Evolutionary conservation across 2,888 invertebrate genomes (phyloP), one percentile per base, ranked within the genome.

Genomic region (Xestoiulus laeticollis): DNA sequence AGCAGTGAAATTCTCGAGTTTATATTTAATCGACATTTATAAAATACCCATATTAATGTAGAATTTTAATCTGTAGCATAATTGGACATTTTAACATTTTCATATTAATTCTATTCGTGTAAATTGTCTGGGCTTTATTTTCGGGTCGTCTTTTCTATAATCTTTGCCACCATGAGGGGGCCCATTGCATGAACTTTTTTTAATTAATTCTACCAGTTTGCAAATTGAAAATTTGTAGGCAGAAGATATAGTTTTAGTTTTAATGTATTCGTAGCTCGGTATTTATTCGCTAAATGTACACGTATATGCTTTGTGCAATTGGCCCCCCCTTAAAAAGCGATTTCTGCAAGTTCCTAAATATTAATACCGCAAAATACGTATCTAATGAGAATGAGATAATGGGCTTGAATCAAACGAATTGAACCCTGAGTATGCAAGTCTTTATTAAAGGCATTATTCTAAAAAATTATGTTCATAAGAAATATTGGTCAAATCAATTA

Each of bases 321-420:
- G 68, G 26, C 68, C 12, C 68, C 68, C 68, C 53, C 19, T 2
- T 68, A 22, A 68, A 12, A 22, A 12, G 68, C 26, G 68, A 22
- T 68, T 68, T 68, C 68, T 68, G 26, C 68, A 68, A 68, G 68
- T 68, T 68, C 68, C 68, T 68, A 68, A 68, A 68, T 68, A 26
- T 26, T 68, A 68, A 68, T 68, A 68, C 68, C 68, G 68, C 26
- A 26, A 68, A 68, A 68, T 68, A 68, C 68, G 68, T 68, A 68
- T 68, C 68, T 68, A 68, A 10, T 26, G 68, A 68, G 68, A 8
- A 68, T n/a, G 26, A 68, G 68, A 68, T 68, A 68, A 68, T 68
- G 68, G 68, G 68, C 68, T n/a, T 68, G 22, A 68, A 68, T 68
- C 68, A 68, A 68, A 68, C 68, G 68, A 68, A 59, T 59, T 68